Evolutionary conservation across 2,797 vertebrate species (phyloP), one percentile per base, ranked within the genome.

Genomic region (Myotis findleyi): DNA sequence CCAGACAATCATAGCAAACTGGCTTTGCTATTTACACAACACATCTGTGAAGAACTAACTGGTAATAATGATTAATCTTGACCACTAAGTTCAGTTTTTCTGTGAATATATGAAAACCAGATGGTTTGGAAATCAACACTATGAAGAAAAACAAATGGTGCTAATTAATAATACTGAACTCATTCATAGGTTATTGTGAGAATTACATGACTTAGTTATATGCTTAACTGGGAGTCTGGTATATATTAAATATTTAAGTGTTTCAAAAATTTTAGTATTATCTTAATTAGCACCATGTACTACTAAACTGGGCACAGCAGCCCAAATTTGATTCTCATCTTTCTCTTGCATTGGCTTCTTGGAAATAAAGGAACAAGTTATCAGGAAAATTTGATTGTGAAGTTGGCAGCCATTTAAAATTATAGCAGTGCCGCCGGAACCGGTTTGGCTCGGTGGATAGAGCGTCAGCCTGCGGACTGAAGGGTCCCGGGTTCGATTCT

Each of bases 401-500:
- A 33, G 12, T 14, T 81, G 79, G 55, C 33, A 62, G 30, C 41
- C 89, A 73, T 87, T 89, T 93, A 95, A 87, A 94, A 82, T 76
- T 49, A 88, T 2, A 83, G 9, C n/a, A 62, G 36, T 38, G 2
- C n/a, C n/a, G n/a, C n/a, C n/a, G n/a, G n/a, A n/a, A n/a, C n/a
- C n/a, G n/a, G n/a, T n/a, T n/a, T n/a, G n/a, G n/a, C n/a, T n/a
- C n/a, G n/a, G n/a, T n/a, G n/a, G n/a, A n/a, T n/a, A n/a, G n/a
- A n/a, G n/a, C n/a, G n/a, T n/a, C n/a, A n/a, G n/a, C n/a, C n/a
- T n/a, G n/a, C n/a, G n/a, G n/a, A n/a, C n/a, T n/a, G n/a, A n/a
- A n/a, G n/a, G n/a, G n/a, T n/a, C n/a, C n/a, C n/a, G n/a, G n/a
- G n/a, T n/a, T n/a, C n/a, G n/a, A n/a, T n/a, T n/a, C n/a, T n/a